Base-by-base conservation (phyloP, 2,888 invertebrate species). In the Nemurella pictetii region DNA sequence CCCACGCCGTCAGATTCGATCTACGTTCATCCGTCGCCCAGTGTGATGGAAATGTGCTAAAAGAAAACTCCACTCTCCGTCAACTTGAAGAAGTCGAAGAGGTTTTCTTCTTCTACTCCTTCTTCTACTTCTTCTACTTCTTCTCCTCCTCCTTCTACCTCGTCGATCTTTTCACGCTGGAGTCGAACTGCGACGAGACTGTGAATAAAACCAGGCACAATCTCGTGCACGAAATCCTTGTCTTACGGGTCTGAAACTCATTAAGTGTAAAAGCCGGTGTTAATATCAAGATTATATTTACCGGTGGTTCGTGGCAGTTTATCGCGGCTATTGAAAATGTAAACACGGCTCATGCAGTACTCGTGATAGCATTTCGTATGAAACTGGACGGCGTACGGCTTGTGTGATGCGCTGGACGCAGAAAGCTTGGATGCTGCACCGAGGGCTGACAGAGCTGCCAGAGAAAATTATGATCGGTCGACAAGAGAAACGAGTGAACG, bases 221-320 rank as follows among this genome's bases (percentile, higher is more conserved):
- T 72, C 72, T 82, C 3, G 72, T 20, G 55, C 82, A 82, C 72
- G 80, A 35, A 35, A 80, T 35, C 80, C 36, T 25, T 80, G 80
- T 80, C 80, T 26, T 26, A 35, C 36, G 1, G 26, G 35, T 36
- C 9, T n/a, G 80, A 26, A n/a, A 28, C 72, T 82, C 82, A 82
- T 82, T 82, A 82, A 82, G 82, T 82, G 82, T 82, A 72, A 82
- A 72, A 82, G 55, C 55, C 55, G 72, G 82, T 82, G 82, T 82
- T 82, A 82, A 82, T 55, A 72, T 82, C 55, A 55, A 82, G 82
- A 72, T 55, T 82, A 27, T 55, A 82, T 82, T 82, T 55, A 55
- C 82, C 72, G 72, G 28, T 28, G 82, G 82, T 55, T 81, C 80
- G 32, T 36, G 82, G 72, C 82, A 55, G 55, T 82, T 82, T 82